Evolutionary conservation across 2,888 invertebrate genomes (phyloP).

Genomic region (Drosophila picticornis): DNA sequence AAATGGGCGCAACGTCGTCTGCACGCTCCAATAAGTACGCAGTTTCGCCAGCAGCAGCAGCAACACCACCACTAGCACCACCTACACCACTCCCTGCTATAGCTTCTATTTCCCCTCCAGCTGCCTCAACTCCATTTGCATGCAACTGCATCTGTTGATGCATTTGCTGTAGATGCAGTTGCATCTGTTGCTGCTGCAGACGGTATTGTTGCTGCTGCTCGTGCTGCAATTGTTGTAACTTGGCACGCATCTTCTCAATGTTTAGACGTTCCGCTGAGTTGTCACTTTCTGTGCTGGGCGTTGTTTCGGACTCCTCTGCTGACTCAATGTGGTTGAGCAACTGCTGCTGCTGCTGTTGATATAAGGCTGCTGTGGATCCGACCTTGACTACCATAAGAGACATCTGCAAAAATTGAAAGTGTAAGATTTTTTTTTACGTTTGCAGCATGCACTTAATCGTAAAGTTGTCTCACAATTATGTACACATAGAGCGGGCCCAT

Average conservation of each 20-base stretch:
- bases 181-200: constrained; percentile 67
- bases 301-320: constrained; percentile 22
- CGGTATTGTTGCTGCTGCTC: constrained; percentile 74
- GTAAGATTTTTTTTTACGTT: constrained; percentile 9
- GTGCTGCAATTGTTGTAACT: constrained; percentile 77
- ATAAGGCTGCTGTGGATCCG: constrained; percentile 80
- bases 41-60: constrained; percentile 69
- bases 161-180: constrained; percentile 73
- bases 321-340: constrained; percentile 55
- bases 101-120: constrained; percentile 12
- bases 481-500: constrained; percentile 80
- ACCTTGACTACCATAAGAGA: constrained; percentile 83
- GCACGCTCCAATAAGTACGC: constrained; percentile 84
- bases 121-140: constrained; percentile 49
- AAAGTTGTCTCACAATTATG: constrained; percentile 75
- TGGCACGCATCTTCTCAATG: constrained; percentile 82
- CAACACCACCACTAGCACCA: constrained; percentile 18
- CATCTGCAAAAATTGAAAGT: constrained; percentile 74
- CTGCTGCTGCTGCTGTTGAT: constrained; percentile 71
- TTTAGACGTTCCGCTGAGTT: constrained; percentile 58
- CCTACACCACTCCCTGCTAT: constrained; percentile 18
- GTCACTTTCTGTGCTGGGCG: constrained; percentile 55
- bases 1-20: constrained; percentile 78
- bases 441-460: neutral
- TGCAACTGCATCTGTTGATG: constrained; percentile 65